phyloP scores from a whole-genome alignment of 2,113 vertebrate genomes.

The Vimba vimba region DNA sequence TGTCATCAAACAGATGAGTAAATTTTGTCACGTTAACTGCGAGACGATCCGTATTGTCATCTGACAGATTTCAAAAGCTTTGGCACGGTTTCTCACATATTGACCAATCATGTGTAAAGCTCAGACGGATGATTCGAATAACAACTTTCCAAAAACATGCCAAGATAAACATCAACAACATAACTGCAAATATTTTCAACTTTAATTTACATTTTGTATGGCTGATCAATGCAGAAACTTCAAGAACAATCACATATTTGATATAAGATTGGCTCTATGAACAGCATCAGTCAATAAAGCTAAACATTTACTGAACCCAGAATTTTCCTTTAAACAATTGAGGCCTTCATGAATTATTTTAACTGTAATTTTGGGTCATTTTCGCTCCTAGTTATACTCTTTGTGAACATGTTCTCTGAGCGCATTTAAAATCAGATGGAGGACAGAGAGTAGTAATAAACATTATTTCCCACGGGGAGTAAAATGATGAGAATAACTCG shows the following conservation, averaged over 20 bases:
- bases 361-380: background rate
- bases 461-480: slow-evolving; percentile 33
- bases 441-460: background rate
- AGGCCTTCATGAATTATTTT: background rate
- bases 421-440: background rate
- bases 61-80: too few species aligned
- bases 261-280: background rate
- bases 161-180: too few species aligned
- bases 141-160: too few species aligned
- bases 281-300: background rate
- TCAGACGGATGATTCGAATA: too few species aligned
- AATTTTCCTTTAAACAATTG: background rate
- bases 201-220: too few species aligned
- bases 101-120: too few species aligned
- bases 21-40: background rate
- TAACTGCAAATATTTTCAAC: too few species aligned
- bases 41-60: background rate
- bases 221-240: too few species aligned
- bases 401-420: background rate
- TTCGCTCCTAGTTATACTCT: background rate
- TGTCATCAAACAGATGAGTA: background rate
- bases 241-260: background rate
- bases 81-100: too few species aligned
- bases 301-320: background rate
- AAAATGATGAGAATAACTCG: slow-evolving; percentile 1